Base-by-base conservation (phyloP, 2,113 vertebrate species). In the Sylvilagus bachmani region DNA sequence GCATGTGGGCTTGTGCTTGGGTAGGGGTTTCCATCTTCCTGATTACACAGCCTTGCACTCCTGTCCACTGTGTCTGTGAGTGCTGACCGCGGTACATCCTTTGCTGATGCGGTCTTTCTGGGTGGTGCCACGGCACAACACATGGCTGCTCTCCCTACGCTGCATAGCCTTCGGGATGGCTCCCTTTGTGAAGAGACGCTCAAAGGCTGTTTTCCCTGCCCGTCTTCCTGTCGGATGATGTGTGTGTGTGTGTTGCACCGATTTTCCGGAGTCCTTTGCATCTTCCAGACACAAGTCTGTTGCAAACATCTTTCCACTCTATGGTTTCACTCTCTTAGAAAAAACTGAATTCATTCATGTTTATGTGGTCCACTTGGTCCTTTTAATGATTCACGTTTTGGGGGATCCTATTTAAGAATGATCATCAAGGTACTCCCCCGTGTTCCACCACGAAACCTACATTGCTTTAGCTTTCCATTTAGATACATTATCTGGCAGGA, bases 61-160 rank as follows among this genome's bases (percentile, higher is more conserved):
- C 44, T 6, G 44, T 44, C 44, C 44, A 44, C 44, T 44, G 44
- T 44, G 44, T 44, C 44, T 44, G 44, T 44, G 44, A 44, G 44
- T 44, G 5, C 44, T 44, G 44, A 44, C 44, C 44, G 44, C 1
- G 44, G 44, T 44, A 44, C 44, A 44, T 44, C 44, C 44, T 44
- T 44, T 0, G 44, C 44, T 44, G 44, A 44, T 6, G 44, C 44
- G 44, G 44, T 44, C 44, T 44, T 44, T 44, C 44, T 44, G 44
- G 6, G n/a, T n/a, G 10, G 24, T 11, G 12, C 5, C 3, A 33
- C 0, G 9, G 21, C 1, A 2, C 10, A 3, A 24, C 3, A 27
- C 14, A 5, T 29, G 16, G 2, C 22, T 33, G 24, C 31, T 22
- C 27, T 69, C 24, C 36, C 36, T 21, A 31, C 11, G 16, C 10